Conservation (phyloP, 2,113 vertebrate species). For the Sphyrna mokarran region DNA sequence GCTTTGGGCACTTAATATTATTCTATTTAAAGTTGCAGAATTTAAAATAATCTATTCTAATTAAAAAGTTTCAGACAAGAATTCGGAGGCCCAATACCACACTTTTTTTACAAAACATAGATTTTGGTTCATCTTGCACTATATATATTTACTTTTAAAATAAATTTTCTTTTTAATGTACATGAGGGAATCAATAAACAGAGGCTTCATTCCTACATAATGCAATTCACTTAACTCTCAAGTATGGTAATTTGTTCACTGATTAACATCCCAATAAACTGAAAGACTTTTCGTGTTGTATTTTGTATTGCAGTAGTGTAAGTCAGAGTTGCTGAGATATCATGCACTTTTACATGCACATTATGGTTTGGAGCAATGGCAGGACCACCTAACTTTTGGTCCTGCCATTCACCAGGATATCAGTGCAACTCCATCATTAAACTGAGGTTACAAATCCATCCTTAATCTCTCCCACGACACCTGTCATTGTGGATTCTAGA, state of each 20-base stretch:
- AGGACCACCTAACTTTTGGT: too few relatives aligned
- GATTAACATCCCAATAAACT: background rate
- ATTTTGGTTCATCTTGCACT: background rate
- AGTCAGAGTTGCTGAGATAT: background rate
- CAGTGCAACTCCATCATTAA: background rate
- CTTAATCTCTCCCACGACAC: background rate
- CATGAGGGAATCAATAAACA: background rate
- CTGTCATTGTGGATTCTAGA: background rate
- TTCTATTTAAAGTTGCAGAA: background rate
- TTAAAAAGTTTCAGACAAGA: background rate
- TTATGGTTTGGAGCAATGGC: background rate
- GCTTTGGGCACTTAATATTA: background rate
- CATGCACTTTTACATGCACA: background rate
- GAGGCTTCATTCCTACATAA: background rate
- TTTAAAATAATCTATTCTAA: background rate
- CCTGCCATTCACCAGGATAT: too few relatives aligned
- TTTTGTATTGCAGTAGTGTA: background rate
- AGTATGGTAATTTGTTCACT: background rate
- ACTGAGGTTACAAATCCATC: background rate
- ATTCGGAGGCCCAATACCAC: background rate
- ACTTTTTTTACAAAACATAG: background rate
- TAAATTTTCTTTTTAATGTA: background rate
- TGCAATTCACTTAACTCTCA: background rate
- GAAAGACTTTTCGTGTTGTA: background rate
- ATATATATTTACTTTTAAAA: constrained; percentile 13